phyloP scores from a whole-genome alignment of 1,140 invertebrate genomes.

The Pseudomyrmex flavicornis region DNA sequence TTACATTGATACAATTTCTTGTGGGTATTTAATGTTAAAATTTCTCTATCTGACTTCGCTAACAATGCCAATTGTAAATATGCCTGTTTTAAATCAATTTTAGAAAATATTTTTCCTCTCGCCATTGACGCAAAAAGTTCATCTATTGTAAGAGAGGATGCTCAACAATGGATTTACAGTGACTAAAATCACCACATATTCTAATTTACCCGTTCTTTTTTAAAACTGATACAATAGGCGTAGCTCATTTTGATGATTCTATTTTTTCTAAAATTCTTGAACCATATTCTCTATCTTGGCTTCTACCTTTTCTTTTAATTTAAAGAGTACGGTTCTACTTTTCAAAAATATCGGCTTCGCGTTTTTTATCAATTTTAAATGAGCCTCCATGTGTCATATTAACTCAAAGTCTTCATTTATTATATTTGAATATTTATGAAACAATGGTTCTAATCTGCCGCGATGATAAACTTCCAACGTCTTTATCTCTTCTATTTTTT shows the following conservation, averaged over 20 bases:
- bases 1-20: constrained; percentile 60
- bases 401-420: neutral
- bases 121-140: constrained; percentile 74
- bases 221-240: constrained; percentile 80
- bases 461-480: neutral
- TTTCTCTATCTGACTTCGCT: constrained; percentile 70
- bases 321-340: neutral
- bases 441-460: neutral
- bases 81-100: constrained; percentile 80
- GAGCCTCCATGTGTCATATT: neutral
- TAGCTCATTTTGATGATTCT: constrained; percentile 77
- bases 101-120: constrained; percentile 54
- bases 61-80: constrained; percentile 84
- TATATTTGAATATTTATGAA: neutral
- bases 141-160: constrained; percentile 82
- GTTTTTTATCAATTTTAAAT: neutral
- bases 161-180: constrained; percentile 76
- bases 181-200: constrained; percentile 82
- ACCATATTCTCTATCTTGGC: neutral
- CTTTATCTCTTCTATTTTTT: neutral
- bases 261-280: constrained; percentile 21
- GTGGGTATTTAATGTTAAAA: constrained; percentile 79
- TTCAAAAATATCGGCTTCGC: neutral
- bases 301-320: neutral
- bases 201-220: constrained; percentile 79